Percentiles rank a stretch among this genome's conserved stretches.
phyloP scores from a whole-genome alignment of 2,113 vertebrate species.

The Falcunculus frontatus region DNA sequence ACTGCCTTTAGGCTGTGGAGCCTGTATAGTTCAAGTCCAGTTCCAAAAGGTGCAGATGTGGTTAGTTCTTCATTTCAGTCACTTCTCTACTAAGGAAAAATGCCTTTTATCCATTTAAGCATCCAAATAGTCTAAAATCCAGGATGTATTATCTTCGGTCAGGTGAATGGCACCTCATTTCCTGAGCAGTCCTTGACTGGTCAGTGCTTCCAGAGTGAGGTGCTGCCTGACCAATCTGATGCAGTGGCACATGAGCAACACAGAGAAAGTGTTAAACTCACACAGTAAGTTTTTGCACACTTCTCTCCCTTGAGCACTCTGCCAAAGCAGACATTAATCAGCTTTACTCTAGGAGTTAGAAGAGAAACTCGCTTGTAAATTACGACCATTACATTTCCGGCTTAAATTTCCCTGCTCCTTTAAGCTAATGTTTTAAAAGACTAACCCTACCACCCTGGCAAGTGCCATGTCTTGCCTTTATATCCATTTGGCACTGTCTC shows the following conservation, averaged over 20 bases:
- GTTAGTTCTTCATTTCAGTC: background rate
- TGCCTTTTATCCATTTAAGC: background rate
- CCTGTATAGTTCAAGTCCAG: background rate
- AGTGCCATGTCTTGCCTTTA: background rate
- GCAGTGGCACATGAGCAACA: background rate
- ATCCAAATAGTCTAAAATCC: background rate
- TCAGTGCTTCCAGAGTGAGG: background rate
- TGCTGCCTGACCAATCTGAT: background rate
- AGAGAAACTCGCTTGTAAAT: conserved; percentile 1
- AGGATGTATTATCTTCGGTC: background rate
- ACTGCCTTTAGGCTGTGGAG: background rate
- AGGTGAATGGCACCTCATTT: rapidly evolving
- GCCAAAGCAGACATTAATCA: conserved; percentile 34
- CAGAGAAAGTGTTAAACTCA: background rate
- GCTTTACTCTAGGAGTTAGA: background rate
- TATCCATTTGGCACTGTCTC: background rate
- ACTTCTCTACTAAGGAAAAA: background rate
- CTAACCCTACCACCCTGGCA: background rate
- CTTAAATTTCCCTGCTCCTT: background rate
- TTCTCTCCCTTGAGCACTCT: background rate
- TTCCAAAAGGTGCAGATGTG: background rate
- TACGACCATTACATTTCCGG: background rate
- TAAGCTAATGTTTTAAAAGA: conserved; percentile 51
- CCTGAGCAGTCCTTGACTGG: background rate
- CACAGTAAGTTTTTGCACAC: background rate